Percentiles rank a stretch among this genome's conserved stretches.
These are phyloP conservation scores for Enteromius argenteus DNA, from an alignment of 2,797 vertebrate species.

Conservation along the genomic window DNA sequence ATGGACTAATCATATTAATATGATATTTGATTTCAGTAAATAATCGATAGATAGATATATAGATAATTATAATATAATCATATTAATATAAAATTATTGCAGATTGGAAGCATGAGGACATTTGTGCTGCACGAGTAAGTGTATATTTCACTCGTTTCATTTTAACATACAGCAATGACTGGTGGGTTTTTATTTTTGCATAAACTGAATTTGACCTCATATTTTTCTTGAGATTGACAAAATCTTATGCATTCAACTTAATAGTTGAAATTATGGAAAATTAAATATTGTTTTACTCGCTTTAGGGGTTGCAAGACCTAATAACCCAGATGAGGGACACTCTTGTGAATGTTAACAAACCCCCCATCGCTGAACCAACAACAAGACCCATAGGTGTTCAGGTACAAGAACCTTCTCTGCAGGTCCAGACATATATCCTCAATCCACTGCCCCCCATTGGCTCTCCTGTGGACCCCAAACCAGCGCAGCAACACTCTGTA, in stretches of 20 bases:
- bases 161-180: no score
- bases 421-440: neutral
- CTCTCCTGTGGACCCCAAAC: no score
- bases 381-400: neutral
- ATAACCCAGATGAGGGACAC: constrained; percentile 17
- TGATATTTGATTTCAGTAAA: no score
- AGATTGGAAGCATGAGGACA: no score
- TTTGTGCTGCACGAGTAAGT: no score
- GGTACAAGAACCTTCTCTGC: neutral
- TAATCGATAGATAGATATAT: no score
- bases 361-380: neutral
- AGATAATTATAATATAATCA: no score
- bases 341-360: neutral
- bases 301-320: neutral
- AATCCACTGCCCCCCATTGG: no score
- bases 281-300: neutral
- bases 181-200: neutral
- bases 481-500: no score
- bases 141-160: no score
- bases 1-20: no score
- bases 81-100: no score
- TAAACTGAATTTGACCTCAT: neutral
- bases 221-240: neutral
- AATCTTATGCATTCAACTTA: neutral
- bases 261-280: neutral